A percentile compares a stretch with the other conserved stretches of the same genome.
Evolutionary conservation across 2,888 invertebrate genomes (phyloP).

Genomic region (Polymixis lichenea): DNA sequence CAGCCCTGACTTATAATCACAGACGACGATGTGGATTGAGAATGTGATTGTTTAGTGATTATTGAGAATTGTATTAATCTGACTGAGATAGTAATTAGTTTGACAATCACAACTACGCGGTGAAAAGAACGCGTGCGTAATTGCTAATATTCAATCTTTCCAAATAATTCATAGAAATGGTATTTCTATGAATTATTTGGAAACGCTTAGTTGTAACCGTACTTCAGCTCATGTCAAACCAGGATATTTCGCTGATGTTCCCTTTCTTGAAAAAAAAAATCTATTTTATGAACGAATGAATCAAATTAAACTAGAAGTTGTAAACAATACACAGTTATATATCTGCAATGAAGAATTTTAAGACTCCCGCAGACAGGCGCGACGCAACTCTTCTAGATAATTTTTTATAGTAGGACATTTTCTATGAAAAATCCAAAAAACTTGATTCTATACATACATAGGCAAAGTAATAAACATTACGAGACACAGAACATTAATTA

Average conservation of each 20-base stretch:
- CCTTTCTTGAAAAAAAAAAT: neutral
- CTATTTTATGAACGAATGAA: neutral
- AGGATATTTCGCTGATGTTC: neutral
- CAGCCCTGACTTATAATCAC: constrained; percentile 26
- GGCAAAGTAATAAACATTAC: too few species aligned
- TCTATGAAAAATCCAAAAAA: too few species aligned
- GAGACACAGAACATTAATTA: too few species aligned
- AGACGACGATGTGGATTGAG: neutral
- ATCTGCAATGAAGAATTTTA: too few species aligned
- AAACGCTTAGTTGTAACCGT: neutral
- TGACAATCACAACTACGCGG: neutral
- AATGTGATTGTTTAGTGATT: neutral
- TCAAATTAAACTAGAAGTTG: neutral
- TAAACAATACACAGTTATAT: neutral
- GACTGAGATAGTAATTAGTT: neutral
- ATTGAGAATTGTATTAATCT: neutral
- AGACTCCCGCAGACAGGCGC: too few species aligned
- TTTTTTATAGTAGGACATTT: too few species aligned
- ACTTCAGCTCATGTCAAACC: neutral
- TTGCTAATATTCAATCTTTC: neutral
- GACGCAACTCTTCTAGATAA: too few species aligned
- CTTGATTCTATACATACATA: too few species aligned
- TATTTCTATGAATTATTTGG: too few species aligned
- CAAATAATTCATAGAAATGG: neutral
- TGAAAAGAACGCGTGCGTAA: too few species aligned